These are phyloP conservation scores for Calidris pygmaea DNA, from an alignment of 2,113 vertebrate species.

Conservation along the genomic window DNA sequence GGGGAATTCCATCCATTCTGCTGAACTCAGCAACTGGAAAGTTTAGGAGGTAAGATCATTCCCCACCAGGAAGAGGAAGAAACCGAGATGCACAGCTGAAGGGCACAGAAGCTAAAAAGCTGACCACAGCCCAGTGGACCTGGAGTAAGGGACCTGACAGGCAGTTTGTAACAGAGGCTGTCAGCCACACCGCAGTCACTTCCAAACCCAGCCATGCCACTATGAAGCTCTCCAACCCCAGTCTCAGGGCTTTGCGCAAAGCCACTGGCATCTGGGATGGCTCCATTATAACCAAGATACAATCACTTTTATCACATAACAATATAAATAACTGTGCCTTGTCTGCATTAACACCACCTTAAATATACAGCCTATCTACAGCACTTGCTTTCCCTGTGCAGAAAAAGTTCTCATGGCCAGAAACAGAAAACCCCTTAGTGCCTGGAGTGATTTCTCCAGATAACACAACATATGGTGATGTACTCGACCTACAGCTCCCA, in stretches of 20 bases:
- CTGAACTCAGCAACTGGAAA: background rate
- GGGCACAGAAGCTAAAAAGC: background rate
- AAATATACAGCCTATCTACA: background rate
- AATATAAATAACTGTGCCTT: background rate
- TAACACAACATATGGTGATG: background rate
- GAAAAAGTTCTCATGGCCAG: background rate
- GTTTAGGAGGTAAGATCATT: slow-evolving; percentile 2
- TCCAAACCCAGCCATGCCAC: background rate
- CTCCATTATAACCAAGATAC: background rate
- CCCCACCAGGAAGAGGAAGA: slow-evolving; percentile 5
- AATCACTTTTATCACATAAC: background rate
- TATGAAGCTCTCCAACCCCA: background rate
- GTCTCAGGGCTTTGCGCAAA: background rate
- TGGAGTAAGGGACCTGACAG: background rate
- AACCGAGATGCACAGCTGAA: background rate
- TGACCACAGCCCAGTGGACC: background rate
- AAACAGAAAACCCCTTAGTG: background rate
- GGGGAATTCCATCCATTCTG: background rate
- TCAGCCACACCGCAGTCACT: background rate
- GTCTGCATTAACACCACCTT: background rate
- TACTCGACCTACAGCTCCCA: background rate
- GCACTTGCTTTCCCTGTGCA: background rate
- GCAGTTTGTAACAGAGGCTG: background rate
- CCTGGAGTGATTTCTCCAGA: background rate
- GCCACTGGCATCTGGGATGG: background rate